Conservation (phyloP, 2,113 vertebrate species). For the Ardeotis arabs region DNA sequence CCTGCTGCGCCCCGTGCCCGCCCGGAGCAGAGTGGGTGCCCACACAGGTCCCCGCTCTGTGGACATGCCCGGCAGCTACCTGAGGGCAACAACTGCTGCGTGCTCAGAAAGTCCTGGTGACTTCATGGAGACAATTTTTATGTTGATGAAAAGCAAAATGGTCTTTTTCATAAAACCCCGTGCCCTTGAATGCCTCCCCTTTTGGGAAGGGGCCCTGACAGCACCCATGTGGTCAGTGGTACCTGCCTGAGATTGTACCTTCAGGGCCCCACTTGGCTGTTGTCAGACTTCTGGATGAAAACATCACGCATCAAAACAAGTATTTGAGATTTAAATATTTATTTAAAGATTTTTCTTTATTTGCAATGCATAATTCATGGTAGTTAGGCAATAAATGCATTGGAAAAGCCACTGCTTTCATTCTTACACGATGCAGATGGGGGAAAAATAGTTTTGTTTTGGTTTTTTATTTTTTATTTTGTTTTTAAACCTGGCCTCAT, state of each 20-base stretch:
- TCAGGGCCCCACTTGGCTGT: neutral
- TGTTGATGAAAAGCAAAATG: neutral
- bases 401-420: neutral
- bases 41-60: neutral
- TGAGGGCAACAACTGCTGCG: neutral
- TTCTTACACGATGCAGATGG: neutral
- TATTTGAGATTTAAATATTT: neutral
- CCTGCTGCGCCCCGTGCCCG: neutral
- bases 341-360: neutral
- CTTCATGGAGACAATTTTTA: neutral
- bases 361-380: neutral
- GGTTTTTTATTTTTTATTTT: too few relatives aligned
- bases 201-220: neutral
- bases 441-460: neutral
- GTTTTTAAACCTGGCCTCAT: neutral
- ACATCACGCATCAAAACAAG: neutral
- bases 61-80: neutral
- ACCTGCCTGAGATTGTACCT: neutral
- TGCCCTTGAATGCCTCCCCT: neutral
- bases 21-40: neutral
- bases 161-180: accelerated
- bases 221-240: accelerated
- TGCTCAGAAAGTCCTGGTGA: neutral
- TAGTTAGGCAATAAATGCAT: neutral
- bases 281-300: neutral